Conservation (phyloP, 2,797 vertebrate genomes). For the Phalloptychus januarius region DNA sequence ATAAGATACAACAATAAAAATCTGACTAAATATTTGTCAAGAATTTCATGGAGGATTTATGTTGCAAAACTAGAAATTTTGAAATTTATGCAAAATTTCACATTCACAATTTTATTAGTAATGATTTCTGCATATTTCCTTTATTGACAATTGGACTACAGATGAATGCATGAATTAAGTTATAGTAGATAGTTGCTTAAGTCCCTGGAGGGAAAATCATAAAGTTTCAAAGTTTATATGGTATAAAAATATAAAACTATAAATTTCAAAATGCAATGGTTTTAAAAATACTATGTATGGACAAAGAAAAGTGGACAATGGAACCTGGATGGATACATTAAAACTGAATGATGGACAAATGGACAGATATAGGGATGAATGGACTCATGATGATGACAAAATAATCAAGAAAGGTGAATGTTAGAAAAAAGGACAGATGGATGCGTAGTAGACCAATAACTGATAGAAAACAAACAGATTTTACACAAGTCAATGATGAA, state of each 20-base stretch:
- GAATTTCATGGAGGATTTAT: background rate
- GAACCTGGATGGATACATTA: background rate
- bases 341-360: background rate
- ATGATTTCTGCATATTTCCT: background rate
- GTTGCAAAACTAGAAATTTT: background rate
- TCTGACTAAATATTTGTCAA: background rate
- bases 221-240: background rate
- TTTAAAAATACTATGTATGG: background rate
- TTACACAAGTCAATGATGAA: background rate
- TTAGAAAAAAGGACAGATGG: background rate
- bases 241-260: background rate
- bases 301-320: background rate
- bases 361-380: background rate
- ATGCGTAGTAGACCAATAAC: background rate
- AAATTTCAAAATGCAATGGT: background rate
- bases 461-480: background rate
- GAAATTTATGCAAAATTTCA: background rate
- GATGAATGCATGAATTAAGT: background rate
- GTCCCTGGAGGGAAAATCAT: background rate
- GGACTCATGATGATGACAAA: background rate
- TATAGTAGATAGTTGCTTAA: background rate
- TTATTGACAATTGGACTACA: background rate
- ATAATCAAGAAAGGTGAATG: background rate
- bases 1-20: slow-evolving; percentile 12
- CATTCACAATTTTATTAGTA: background rate